Conservation (phyloP, 2,888 invertebrate genomes). For the Hecatera dysodea region DNA sequence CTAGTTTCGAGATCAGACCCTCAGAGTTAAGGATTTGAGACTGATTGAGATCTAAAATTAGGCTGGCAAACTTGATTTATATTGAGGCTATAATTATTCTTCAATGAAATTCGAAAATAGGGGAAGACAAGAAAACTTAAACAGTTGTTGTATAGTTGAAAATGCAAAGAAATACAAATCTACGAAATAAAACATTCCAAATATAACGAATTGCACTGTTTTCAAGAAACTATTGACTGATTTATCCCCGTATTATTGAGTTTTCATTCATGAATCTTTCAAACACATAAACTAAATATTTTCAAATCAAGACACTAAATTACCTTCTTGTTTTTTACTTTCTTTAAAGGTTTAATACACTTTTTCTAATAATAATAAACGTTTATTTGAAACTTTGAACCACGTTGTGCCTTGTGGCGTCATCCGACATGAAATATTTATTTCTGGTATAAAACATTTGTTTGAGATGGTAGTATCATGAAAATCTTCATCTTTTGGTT, state of each 20-base stretch:
- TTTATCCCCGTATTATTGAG: slow-evolving; percentile 16
- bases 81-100: slow-evolving; percentile 1
- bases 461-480: slow-evolving; percentile 21
- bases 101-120: not conserved
- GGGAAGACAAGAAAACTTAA: not conserved
- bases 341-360: slow-evolving; percentile 35
- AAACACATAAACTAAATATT: slow-evolving; percentile 43
- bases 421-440: slow-evolving; percentile 41
- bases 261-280: slow-evolving; percentile 26
- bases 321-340: not conserved
- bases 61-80: slow-evolving; percentile 14
- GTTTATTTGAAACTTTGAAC: not conserved
- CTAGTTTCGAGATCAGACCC: slow-evolving; percentile 30
- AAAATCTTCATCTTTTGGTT: not conserved
- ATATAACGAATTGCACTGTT: slow-evolving; percentile 11
- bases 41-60: slow-evolving; percentile 7
- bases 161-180: not conserved
- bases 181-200: not conserved
- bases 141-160: not conserved
- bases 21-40: slow-evolving; percentile 5
- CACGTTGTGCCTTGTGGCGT: slow-evolving; percentile 23
- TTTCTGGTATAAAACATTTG: slow-evolving; percentile 46
- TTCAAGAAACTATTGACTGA: slow-evolving; percentile 9
- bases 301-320: slow-evolving; percentile 12
- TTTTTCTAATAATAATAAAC: slow-evolving; percentile 6